These are phyloP conservation scores for Tangara arthus DNA, from an alignment of 2,797 vertebrate genomes.

Conservation along the genomic window DNA sequence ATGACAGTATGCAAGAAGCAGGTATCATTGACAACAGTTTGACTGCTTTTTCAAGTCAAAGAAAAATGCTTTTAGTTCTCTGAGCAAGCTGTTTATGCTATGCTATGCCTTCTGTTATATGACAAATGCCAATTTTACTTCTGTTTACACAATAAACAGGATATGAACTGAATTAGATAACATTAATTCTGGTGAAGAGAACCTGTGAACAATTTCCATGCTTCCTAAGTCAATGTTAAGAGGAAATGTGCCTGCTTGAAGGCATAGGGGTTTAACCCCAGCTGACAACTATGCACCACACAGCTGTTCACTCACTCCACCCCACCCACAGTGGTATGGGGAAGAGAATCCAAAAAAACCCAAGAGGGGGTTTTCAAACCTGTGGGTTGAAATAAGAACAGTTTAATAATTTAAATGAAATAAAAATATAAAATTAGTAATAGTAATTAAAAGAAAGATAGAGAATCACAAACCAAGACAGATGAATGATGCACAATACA, in stretches of 20 bases:
- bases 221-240: neutral
- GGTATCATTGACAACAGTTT: neutral
- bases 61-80: neutral
- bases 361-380: accelerated
- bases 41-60: neutral
- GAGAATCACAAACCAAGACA: neutral
- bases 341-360: accelerated
- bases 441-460: neutral
- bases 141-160: neutral
- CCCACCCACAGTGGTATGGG: neutral
- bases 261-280: neutral
- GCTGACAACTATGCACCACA: neutral
- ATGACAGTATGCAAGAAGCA: neutral
- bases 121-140: neutral
- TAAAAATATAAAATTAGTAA: neutral
- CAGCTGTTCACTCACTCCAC: neutral
- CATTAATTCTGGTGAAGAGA: neutral
- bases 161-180: neutral
- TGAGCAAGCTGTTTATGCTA: neutral
- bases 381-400: neutral
- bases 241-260: neutral
- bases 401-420: neutral
- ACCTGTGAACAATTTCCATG: neutral
- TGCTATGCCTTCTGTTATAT: neutral
- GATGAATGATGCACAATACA: neutral